Evolutionary conservation across 2,113 vertebrate species (phyloP).

Genomic region (Dipodomys spectabilis): DNA sequence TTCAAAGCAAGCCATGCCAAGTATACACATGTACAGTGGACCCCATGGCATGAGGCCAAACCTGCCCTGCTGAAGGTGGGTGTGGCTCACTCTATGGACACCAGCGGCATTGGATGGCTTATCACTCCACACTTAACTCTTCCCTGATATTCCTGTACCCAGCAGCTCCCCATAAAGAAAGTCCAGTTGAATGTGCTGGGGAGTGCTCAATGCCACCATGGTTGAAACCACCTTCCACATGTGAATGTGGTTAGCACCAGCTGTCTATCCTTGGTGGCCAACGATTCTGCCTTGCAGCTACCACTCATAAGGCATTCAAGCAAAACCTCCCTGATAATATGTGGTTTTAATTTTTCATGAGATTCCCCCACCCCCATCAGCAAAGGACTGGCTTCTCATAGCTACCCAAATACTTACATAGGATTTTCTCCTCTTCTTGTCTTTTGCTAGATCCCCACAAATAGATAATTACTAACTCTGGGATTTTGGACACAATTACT

Average conservation of each 20-base stretch:
- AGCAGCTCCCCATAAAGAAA: neutral
- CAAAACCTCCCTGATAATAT: neutral
- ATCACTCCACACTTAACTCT: neutral
- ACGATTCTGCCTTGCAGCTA: neutral
- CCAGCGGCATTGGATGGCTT: neutral
- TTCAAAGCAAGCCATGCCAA: neutral
- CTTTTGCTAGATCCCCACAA: conserved; percentile 27
- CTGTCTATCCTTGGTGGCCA: neutral
- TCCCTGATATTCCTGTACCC: neutral
- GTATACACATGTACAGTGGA: neutral
- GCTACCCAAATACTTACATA: neutral
- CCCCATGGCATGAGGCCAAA: neutral
- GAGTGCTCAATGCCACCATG: neutral
- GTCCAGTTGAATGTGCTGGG: neutral
- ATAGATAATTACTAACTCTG: neutral
- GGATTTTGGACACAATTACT: neutral
- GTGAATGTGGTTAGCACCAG: neutral
- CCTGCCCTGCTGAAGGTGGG: neutral
- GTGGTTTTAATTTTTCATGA: neutral
- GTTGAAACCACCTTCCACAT: neutral
- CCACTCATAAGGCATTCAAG: neutral
- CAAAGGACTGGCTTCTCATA: neutral
- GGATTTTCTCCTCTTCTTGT: conserved; percentile 16
- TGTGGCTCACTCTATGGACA: neutral
- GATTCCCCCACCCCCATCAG: no score